Evolutionary conservation across 2,888 invertebrate genomes (phyloP).

Genomic region (Ormyrus pomaceus): DNA sequence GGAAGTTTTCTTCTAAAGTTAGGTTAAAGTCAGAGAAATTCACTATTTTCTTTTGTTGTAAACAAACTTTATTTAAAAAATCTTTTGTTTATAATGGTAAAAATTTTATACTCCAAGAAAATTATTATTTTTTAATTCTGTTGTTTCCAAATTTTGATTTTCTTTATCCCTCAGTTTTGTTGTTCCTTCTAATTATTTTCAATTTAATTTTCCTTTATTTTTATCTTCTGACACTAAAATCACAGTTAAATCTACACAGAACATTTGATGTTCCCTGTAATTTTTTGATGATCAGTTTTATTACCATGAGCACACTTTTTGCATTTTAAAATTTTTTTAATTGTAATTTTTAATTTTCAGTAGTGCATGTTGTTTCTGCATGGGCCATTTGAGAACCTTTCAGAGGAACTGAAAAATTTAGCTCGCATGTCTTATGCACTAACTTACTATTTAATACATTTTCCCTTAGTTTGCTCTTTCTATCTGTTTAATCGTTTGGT

Average conservation of each 20-base stretch:
- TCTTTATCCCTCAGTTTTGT: slow-evolving; percentile 18
- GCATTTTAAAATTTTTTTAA: slow-evolving; percentile 50
- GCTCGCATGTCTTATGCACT: slow-evolving; percentile 73
- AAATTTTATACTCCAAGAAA: too few species aligned
- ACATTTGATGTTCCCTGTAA: slow-evolving; percentile 30
- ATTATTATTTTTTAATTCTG: too few species aligned
- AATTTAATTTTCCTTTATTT: slow-evolving; percentile 40
- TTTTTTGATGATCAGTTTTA: slow-evolving; percentile 37
- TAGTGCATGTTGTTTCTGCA: slow-evolving; percentile 73
- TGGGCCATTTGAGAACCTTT: slow-evolving; percentile 67
- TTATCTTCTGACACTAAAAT: slow-evolving; percentile 23
- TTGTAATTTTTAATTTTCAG: slow-evolving; percentile 66
- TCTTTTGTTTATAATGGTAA: too few species aligned
- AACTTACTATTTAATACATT: slow-evolving; percentile 64
- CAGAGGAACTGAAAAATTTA: slow-evolving; percentile 58
- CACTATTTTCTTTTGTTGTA: too few species aligned
- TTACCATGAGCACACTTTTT: slow-evolving; percentile 28
- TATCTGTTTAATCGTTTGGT: slow-evolving; percentile 40
- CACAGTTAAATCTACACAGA: slow-evolving; percentile 38
- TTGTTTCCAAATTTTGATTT: neutral
- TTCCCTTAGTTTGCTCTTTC: slow-evolving; percentile 57
- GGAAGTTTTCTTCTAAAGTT: too few species aligned
- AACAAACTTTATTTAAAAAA: too few species aligned
- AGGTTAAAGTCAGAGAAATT: too few species aligned
- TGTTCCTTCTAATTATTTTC: slow-evolving; percentile 3